Evolutionary conservation across 2,797 vertebrate species (phyloP), one percentile per base, ranked within the genome.

Genomic region (Rhinoraja longicauda): DNA sequence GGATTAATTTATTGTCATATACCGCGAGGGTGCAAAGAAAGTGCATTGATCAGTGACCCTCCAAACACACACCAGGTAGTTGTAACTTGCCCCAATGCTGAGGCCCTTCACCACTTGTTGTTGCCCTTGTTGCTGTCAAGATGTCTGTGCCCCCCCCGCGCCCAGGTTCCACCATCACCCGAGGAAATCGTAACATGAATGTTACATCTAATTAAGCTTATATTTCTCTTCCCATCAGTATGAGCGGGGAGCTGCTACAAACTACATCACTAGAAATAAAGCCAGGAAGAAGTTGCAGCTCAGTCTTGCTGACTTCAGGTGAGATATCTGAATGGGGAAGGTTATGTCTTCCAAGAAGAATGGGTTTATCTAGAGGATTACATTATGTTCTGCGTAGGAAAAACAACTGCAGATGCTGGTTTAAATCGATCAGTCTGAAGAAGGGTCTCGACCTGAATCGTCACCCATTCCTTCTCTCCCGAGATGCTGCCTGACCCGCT

Each of bases 281-380:
- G 98, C 98, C 2, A 97, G 98, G 24, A 99, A 99, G 97, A 99
- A 99, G 95, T 95, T 99, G n/a, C 96, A 97, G 93, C 96, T 99
- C 94, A 98, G 98, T 94, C 96, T 99, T 59, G 96, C 98, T 0
- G 98, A 99, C 93, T 99, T 99, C 96, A 98, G 98, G 98, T 99
- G 94, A 93, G 94, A 57, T 82, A 4, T 59, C n/a, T 36, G 57
- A 5, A 9, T 12, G 0, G 59, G 32, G 13, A 1, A 0, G n/a
- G 1, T 59, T 82, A 57, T 29, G 10, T 1, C 0, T 64, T 88
- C 64, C n/a, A n/a, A 62, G 7, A 17, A 4, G 7, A 26, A 53
- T 84, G 53, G 29, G 13, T 53, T 86, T 86, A 86, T 32, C 19
- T 0, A 9, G n/a, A 64, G 17, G 15, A 86, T n/a, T 64, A 5